Evolutionary conservation across 2,888 invertebrate genomes (phyloP).

Genomic region (Dryomyza anilis): DNA sequence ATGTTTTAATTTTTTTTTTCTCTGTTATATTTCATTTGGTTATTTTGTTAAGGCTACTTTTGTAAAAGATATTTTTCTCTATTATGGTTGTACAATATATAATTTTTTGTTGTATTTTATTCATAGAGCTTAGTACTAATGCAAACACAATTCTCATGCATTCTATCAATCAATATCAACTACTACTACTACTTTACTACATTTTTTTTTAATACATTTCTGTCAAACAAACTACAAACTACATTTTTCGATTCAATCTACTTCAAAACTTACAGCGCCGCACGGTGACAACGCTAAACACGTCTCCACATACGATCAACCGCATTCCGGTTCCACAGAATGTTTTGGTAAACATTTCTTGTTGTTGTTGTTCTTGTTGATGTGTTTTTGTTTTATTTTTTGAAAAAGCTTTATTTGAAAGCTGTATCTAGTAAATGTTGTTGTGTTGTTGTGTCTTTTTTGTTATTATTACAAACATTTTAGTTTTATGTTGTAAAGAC

Average conservation of each 20-base stretch:
- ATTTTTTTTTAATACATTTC: background rate
- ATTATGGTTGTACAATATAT: background rate
- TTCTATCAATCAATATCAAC: slow-evolving; percentile 3
- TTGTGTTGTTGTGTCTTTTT: no score
- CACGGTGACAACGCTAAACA: slow-evolving; percentile 63
- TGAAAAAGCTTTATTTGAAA: slow-evolving; percentile 28
- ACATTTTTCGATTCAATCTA: slow-evolving; percentile 42
- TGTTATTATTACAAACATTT: background rate
- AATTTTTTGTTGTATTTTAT: background rate
- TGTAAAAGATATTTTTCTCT: background rate
- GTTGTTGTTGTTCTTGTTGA: slow-evolving; percentile 8
- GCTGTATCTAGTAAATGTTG: no score
- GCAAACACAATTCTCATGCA: background rate
- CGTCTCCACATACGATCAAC: slow-evolving; percentile 63
- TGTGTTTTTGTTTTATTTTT: slow-evolving; percentile 29
- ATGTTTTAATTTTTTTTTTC: background rate
- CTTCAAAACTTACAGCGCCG: slow-evolving; percentile 61
- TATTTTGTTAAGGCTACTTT: background rate
- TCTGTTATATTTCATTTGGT: background rate
- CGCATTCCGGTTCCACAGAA: slow-evolving; percentile 63
- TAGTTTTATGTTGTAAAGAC: background rate
- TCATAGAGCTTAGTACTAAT: background rate
- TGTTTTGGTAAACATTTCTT: slow-evolving; percentile 57
- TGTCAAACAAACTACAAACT: slow-evolving; percentile 34
- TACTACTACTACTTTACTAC: no score